phyloP scores from a whole-genome alignment of 2,797 vertebrate species.

The Nasua narica region DNA sequence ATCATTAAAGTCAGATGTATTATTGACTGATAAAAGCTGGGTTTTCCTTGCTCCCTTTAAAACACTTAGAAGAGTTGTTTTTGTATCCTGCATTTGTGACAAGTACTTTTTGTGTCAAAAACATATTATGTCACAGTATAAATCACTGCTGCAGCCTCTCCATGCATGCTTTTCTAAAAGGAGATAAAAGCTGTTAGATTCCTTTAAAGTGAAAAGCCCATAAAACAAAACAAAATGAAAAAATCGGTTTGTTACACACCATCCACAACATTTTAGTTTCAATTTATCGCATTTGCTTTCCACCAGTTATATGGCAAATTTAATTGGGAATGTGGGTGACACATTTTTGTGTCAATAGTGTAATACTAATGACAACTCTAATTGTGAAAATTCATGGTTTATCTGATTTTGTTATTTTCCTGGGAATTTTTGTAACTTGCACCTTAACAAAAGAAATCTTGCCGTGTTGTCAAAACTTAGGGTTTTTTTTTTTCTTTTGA shows the following conservation, averaged over 20 bases:
- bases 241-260: neutral
- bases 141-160: slow-evolving; percentile 33
- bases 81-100: slow-evolving; percentile 62
- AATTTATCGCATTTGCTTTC: slow-evolving; percentile 13
- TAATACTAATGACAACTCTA: neutral
- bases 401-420: slow-evolving; percentile 50
- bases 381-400: slow-evolving; percentile 41
- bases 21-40: neutral
- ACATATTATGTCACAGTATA: slow-evolving; percentile 56
- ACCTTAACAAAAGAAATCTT: slow-evolving; percentile 27
- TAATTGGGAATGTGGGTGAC: slow-evolving; percentile 4
- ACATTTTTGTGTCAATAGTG: neutral
- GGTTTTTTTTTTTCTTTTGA: neutral
- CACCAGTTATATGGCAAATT: neutral
- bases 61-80: slow-evolving; percentile 55
- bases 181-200: slow-evolving; percentile 49
- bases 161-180: slow-evolving; percentile 39
- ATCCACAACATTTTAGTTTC: slow-evolving; percentile 18
- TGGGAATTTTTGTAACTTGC: neutral
- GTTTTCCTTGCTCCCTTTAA: slow-evolving; percentile 23
- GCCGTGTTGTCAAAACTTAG: neutral
- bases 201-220: slow-evolving; percentile 14
- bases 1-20: slow-evolving; percentile 56
- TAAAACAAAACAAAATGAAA: slow-evolving; percentile 30
- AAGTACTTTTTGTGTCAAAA: slow-evolving; percentile 66